phyloP scores from a whole-genome alignment of 2,113 vertebrate species.

The Microtus montanus region DNA sequence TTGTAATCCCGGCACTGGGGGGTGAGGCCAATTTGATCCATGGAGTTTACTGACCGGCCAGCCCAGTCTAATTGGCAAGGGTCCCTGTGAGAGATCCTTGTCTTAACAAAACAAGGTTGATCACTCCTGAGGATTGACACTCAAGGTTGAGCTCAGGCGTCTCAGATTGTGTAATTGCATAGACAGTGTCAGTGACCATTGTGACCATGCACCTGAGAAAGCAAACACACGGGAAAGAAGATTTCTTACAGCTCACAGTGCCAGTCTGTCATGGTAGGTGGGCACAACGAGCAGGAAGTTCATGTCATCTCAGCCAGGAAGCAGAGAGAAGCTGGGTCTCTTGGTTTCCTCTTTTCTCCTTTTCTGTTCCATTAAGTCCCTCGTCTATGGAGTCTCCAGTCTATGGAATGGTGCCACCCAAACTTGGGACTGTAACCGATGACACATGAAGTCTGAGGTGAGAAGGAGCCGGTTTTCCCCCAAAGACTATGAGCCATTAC shows the following conservation, averaged over 20 bases:
- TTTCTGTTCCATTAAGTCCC: neutral
- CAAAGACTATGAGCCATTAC: neutral
- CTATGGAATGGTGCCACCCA: neutral
- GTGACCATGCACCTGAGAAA: neutral
- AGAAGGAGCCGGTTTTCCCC: constrained; percentile 32
- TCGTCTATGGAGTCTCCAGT: too few relatives aligned
- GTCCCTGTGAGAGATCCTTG: neutral
- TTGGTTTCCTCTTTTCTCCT: neutral
- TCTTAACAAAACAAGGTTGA: neutral
- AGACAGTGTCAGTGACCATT: too few relatives aligned
- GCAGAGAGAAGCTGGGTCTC: neutral
- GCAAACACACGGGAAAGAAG: neutral
- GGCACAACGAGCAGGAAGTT: neutral
- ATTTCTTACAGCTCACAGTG: neutral
- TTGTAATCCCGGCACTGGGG: neutral
- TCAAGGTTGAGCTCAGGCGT: neutral
- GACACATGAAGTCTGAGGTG: neutral
- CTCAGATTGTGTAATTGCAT: neutral
- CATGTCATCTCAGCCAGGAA: neutral
- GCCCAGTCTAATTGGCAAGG: neutral
- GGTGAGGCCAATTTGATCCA: neutral
- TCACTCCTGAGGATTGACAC: neutral
- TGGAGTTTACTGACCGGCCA: too few relatives aligned
- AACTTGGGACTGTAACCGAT: neutral
- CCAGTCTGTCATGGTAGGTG: neutral